Evolutionary conservation across 2,797 vertebrate genomes (phyloP).

Genomic region (Myotis daubentonii): DNA sequence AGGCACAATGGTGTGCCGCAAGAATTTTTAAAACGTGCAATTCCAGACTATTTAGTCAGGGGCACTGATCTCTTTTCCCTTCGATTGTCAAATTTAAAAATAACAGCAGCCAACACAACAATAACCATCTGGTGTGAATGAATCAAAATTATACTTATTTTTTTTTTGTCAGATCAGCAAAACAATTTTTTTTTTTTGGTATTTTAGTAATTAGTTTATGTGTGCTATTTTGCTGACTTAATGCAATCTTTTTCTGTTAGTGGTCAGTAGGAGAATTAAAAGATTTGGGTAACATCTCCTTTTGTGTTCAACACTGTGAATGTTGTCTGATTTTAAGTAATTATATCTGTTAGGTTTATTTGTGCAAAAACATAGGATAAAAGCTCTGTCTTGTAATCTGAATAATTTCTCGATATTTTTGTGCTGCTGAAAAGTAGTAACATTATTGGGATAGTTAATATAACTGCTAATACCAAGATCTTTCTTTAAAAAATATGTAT

Average conservation of each 20-base stretch:
- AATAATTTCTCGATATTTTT: constrained; percentile 86
- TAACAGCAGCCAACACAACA: neutral
- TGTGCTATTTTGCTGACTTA: neutral
- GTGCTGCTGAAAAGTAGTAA: constrained; percentile 80
- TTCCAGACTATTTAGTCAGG: neutral
- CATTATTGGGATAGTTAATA: constrained; percentile 79
- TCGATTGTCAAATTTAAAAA: neutral
- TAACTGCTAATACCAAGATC: constrained; percentile 79
- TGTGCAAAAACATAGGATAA: constrained; percentile 83
- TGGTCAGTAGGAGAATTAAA: constrained; percentile 75
- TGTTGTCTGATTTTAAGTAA: constrained; percentile 73
- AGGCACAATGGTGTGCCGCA: neutral
- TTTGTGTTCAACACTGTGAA: constrained; percentile 74
- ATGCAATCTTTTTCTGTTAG: constrained; percentile 73
- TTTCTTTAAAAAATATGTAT: too few species aligned
- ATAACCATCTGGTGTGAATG: neutral
- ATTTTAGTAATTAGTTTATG: neutral
- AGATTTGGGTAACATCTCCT: constrained; percentile 76
- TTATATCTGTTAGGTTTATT: constrained; percentile 79
- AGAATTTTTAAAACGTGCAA: neutral
- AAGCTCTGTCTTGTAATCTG: constrained; percentile 83
- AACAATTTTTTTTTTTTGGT: neutral
- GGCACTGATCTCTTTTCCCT: neutral
- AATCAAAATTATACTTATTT: neutral
- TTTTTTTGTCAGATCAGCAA: neutral